Evolutionary conservation across 2,113 vertebrate species (phyloP), one percentile per base, ranked within the genome.

Genomic region (Miniopterus natalensis): DNA sequence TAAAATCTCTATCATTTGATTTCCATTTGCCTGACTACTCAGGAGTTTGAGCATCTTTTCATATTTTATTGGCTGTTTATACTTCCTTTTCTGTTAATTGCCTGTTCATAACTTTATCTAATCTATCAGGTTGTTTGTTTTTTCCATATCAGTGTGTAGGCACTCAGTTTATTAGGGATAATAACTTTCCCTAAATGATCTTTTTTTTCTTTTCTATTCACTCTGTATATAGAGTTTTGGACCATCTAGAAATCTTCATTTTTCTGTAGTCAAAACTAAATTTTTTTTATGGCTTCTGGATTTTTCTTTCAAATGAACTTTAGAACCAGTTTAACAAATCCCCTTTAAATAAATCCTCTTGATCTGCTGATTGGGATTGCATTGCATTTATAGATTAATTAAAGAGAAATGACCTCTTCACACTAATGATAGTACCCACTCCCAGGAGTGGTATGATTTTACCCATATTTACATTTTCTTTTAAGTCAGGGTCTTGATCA

Each of bases 261-360:
- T 79, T 79, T 88, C 31, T 45, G 8, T 84, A 70, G 14, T 18
- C 40, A 66, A 11, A 71, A 8, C 36, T 86, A 65, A 13, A 85
- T 79, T 15, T 94, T 79, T 74, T 68, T 61, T 45, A 84, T 74
- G 25, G 8, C 11, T 88, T 93, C 29, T 88, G 65, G 17, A 86
- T 61, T 79, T 91, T 57, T 88, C 70, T 92, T 95, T 89, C 45
- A 92, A 71, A 65, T 40, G 65, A 95, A 83, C 51, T 89, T 89
- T 57, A 85, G 53, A 78, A 75, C 10, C n/a, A 96, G 25, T 10
- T 81, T 80, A 59, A 47, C 42, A 78, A 53, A 65, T 79, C 81
- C 63, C 74, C n/a, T n/a, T 95, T 86, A 73, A 90, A 63, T 80
- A 93, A 90, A 73, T n/a, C 2, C 8, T 79, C 81, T 40, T 78